A percentile compares a stretch with the other conserved stretches of the same genome.
phyloP scores from a whole-genome alignment of 2,888 invertebrate species.

The Synergus laeviventris region DNA sequence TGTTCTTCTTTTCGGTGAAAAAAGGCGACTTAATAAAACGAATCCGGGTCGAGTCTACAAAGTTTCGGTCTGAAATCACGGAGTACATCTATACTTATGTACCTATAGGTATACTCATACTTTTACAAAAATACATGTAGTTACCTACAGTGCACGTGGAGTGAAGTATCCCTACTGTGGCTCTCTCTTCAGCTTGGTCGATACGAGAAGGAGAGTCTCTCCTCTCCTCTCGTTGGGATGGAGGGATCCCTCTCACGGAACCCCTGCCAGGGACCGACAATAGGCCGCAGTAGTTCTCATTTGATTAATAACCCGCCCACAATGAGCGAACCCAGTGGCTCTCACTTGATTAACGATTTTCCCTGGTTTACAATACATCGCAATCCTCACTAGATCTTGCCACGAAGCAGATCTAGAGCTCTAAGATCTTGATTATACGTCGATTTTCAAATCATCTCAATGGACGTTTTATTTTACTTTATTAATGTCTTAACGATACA shows the following conservation, averaged over 20 bases:
- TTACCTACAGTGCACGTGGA: constrained; percentile 48
- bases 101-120: not conserved
- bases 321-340: constrained; percentile 72
- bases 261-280: constrained; percentile 70
- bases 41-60: constrained; percentile 52
- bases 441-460: constrained; percentile 4
- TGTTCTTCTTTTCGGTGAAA: constrained; percentile 1
- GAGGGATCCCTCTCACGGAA: constrained; percentile 60
- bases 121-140: constrained; percentile 38
- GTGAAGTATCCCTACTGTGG: constrained; percentile 48
- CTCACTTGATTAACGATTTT: constrained; percentile 75
- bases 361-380: constrained; percentile 29
- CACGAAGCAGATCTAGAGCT: not conserved
- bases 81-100: not conserved
- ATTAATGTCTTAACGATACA: not conserved
- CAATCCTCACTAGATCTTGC: constrained; percentile 8
- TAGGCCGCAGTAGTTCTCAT: constrained; percentile 75
- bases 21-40: constrained; percentile 50
- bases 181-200: constrained; percentile 61
- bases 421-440: constrained; percentile 22
- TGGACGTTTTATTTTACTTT: not conserved
- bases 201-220: constrained; percentile 66
- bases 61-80: constrained; percentile 50
- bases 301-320: constrained; percentile 75
- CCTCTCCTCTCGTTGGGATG: constrained; percentile 54